phyloP scores from a whole-genome alignment of 2,113 vertebrate genomes.

The Ceuthmochares aereus region DNA sequence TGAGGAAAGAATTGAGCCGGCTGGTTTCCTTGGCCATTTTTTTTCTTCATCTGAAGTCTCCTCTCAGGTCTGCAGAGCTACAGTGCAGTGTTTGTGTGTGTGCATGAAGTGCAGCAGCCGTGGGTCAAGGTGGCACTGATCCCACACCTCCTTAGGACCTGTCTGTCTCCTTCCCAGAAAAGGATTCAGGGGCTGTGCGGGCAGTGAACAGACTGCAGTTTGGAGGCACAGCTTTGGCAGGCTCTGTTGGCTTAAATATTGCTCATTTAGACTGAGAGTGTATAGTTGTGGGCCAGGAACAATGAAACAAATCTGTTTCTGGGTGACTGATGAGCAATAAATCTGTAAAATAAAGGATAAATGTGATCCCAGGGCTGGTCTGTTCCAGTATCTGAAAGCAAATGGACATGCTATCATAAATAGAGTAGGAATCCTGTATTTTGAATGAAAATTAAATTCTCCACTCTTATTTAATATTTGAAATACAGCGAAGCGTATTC shows the following conservation, averaged over 20 bases:
- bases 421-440: not conserved
- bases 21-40: not conserved
- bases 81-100: not conserved
- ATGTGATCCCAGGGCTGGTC: not conserved
- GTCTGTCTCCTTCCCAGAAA: not conserved
- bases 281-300: not conserved
- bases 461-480: not conserved
- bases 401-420: not conserved
- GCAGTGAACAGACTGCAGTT: not conserved
- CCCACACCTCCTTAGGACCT: not conserved
- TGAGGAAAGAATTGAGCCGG: not conserved
- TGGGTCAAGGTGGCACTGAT: not conserved
- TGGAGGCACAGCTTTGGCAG: not conserved
- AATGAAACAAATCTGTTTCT: not conserved
- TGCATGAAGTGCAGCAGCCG: fast-evolving
- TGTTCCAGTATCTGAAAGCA: not conserved
- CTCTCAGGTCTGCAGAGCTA: not conserved
- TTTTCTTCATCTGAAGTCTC: not conserved
- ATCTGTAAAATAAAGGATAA: not conserved
- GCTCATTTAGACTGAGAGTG: fast-evolving
- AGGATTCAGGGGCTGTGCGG: fast-evolving
- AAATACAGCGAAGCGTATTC: not conserved
- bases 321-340: not conserved
- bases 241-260: not conserved
- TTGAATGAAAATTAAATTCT: not conserved